phyloP scores from a whole-genome alignment of 2,113 vertebrate genomes.

The Nothocercus julius region DNA sequence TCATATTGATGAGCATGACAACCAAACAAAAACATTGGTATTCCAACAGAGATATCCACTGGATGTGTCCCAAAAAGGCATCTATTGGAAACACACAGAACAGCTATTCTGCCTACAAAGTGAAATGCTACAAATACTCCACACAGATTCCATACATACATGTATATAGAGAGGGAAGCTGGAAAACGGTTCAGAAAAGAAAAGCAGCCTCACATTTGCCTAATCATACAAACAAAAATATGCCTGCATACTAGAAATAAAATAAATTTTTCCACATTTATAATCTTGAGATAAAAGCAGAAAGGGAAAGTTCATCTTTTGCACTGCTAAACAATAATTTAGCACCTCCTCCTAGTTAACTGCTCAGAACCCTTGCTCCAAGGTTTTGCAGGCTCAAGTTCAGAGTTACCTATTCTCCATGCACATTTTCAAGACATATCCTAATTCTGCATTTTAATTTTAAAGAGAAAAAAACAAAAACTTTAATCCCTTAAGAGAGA shows the following conservation, averaged over 20 bases:
- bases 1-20: neutral
- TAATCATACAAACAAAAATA: neutral
- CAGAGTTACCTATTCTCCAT: neutral
- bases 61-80: neutral
- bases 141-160: neutral
- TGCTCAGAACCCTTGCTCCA: neutral
- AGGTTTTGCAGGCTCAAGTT: neutral
- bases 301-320: neutral
- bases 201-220: neutral
- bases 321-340: neutral
- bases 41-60: neutral
- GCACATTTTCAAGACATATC: neutral
- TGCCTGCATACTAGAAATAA: neutral
- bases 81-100: neutral
- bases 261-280: neutral
- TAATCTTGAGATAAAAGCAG: neutral
- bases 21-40: neutral
- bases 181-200: neutral
- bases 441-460: neutral
- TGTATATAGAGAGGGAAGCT: neutral
- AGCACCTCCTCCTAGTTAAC: neutral
- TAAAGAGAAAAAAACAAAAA: neutral
- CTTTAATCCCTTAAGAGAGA: neutral
- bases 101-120: neutral
- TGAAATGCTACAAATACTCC: neutral